Percentiles rank a stretch among this genome's conserved stretches.
Evolutionary conservation across 2,113 vertebrate genomes (phyloP).

Genomic region (Corydoras sp.): DNA sequence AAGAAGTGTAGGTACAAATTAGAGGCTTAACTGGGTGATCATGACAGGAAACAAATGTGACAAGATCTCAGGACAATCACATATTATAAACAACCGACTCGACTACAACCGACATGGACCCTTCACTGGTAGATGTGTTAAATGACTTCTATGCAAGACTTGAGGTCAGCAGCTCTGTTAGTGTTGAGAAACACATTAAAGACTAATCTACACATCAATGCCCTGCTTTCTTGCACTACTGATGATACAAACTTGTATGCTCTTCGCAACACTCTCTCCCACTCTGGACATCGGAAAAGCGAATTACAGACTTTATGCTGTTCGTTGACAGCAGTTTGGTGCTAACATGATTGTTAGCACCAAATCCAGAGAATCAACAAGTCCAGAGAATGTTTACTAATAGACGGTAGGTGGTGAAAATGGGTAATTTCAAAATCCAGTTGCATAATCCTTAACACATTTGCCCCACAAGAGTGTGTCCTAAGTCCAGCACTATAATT

Average conservation of each 20-base stretch:
- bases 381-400: not conserved
- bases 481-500: not conserved
- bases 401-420: not conserved
- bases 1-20: not conserved
- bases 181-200: conserved; percentile 5
- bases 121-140: not conserved
- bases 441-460: not conserved
- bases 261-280: not conserved
- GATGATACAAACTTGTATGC: not conserved
- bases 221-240: not conserved
- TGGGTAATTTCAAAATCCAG: not conserved
- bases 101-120: not conserved
- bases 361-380: not conserved
- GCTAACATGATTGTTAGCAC: not conserved
- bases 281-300: not conserved
- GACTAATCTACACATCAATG: not conserved
- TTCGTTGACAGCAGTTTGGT: not conserved
- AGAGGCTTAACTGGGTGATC: not conserved
- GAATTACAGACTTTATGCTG: not conserved
- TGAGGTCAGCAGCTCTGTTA: not conserved
- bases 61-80: not conserved
- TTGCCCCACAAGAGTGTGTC: not conserved
- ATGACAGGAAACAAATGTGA: not conserved
- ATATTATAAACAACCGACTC: not conserved
- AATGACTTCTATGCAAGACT: not conserved